Conservation (phyloP, 2,797 vertebrate species). For the Hemitrygon akajei region DNA sequence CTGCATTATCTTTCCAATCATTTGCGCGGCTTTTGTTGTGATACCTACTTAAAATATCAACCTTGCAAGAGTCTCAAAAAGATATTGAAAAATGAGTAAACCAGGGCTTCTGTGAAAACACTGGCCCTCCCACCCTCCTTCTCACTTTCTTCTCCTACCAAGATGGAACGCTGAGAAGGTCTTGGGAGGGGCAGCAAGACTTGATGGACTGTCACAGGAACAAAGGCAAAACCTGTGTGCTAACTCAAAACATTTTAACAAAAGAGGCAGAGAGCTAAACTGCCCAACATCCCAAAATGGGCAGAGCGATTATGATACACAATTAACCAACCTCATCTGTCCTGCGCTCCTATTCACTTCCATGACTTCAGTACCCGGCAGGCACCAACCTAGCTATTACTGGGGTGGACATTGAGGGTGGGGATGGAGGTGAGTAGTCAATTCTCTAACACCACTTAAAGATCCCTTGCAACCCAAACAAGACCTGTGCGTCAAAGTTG, state of each 20-base stretch:
- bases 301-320: too few species aligned
- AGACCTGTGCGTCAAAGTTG: too few species aligned
- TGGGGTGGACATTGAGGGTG: too few species aligned
- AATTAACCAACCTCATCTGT: too few species aligned
- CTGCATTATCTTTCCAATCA: constrained; percentile 64
- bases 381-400: too few species aligned
- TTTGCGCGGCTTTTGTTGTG: constrained; percentile 59
- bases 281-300: too few species aligned
- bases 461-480: too few species aligned
- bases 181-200: constrained; percentile 67
- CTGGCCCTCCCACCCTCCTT: constrained; percentile 51
- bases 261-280: constrained; percentile 41
- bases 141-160: constrained; percentile 45
- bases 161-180: constrained; percentile 63
- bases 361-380: too few species aligned
- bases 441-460: too few species aligned
- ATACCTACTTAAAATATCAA: constrained; percentile 90
- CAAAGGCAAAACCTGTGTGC: constrained; percentile 71
- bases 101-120: constrained; percentile 79
- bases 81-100: constrained; percentile 85
- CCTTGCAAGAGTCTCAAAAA: constrained; percentile 73
- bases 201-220: constrained; percentile 62
- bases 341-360: too few species aligned
- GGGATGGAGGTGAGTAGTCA: too few species aligned
- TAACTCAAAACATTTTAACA: constrained; percentile 66